Conservation (phyloP, 2,888 invertebrate species). For the Ellobium chinense region DNA sequence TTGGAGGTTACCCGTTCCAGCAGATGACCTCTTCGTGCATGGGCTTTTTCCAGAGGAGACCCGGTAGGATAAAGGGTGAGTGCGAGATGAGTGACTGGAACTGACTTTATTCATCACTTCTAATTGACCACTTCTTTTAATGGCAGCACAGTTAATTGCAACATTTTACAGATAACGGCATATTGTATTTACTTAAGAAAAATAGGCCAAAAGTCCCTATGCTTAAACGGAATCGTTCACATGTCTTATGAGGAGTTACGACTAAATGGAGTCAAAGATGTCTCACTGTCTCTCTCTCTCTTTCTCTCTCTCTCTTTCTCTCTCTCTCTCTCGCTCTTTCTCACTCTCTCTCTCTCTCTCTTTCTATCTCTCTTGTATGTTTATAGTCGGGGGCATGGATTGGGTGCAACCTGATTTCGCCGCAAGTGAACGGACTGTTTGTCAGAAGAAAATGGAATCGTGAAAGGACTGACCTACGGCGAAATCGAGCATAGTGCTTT, state of each 20-base stretch:
- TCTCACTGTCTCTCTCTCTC: constrained; percentile 2
- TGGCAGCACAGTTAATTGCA: not conserved
- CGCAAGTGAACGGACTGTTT: too few species aligned
- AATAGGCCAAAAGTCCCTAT: too few species aligned
- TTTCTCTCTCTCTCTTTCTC: not conserved
- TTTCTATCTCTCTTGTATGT: not conserved
- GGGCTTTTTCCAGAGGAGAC: constrained; percentile 52
- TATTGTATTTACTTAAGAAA: too few species aligned
- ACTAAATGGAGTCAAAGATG: not conserved
- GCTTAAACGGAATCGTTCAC: too few species aligned
- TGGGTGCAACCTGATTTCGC: too few species aligned
- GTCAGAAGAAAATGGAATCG: too few species aligned
- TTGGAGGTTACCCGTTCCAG: constrained; percentile 51
- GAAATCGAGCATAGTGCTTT: too few species aligned
- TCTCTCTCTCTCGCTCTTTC: not conserved
- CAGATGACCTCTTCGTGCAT: constrained; percentile 50
- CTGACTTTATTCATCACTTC: not conserved
- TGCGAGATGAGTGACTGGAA: too few species aligned
- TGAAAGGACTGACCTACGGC: too few species aligned
- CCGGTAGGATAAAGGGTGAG: constrained; percentile 50
- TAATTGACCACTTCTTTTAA: not conserved
- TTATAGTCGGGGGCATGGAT: too few species aligned
- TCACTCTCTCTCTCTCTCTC: not conserved
- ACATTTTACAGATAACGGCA: too few species aligned
- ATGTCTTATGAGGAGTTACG: too few species aligned